Conservation (phyloP, 2,888 invertebrate species). For the Scelioninae gen. 2 region DNA sequence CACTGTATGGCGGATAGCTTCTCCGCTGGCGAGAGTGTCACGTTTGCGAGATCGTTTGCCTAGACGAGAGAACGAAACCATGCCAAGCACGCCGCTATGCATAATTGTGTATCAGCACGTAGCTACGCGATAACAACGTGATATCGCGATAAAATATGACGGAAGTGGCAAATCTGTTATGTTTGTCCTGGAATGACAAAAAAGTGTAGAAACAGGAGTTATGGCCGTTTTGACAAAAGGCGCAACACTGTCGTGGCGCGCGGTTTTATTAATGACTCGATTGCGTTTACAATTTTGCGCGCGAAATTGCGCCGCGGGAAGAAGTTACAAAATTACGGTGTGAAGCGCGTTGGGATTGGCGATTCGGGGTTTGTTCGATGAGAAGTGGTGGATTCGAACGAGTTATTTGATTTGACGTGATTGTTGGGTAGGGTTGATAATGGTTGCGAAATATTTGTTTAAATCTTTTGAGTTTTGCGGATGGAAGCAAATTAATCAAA, state of each 20-base stretch:
- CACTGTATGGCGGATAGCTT: slow-evolving; percentile 63
- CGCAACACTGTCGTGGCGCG: slow-evolving; percentile 19
- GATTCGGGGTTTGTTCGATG: too few relatives aligned
- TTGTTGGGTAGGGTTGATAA: too few relatives aligned
- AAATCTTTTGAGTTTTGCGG: too few relatives aligned
- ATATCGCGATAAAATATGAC: slow-evolving; percentile 74
- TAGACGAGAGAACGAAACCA: slow-evolving; percentile 61
- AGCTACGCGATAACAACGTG: slow-evolving; percentile 70
- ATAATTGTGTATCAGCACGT: slow-evolving; percentile 75
- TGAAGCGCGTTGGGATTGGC: too few relatives aligned
- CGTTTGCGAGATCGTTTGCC: slow-evolving; percentile 60
- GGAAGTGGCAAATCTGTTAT: slow-evolving; percentile 60
- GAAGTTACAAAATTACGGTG: too few relatives aligned
- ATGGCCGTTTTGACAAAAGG: slow-evolving; percentile 44
- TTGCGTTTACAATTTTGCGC: slow-evolving; percentile 30
- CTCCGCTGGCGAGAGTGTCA: slow-evolving; percentile 60
- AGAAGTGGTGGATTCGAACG: too few relatives aligned
- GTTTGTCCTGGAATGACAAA: slow-evolving; percentile 57
- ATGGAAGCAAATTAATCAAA: too few relatives aligned
- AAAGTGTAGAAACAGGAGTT: slow-evolving; percentile 54
- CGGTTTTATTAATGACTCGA: slow-evolving; percentile 45
- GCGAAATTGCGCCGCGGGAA: slow-evolving; percentile 9
- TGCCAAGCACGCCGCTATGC: slow-evolving; percentile 70
- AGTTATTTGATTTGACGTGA: too few relatives aligned
- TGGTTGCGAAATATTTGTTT: too few relatives aligned